Evolutionary conservation across 2,888 invertebrate species (phyloP).

Genomic region (Anodontia alba): DNA sequence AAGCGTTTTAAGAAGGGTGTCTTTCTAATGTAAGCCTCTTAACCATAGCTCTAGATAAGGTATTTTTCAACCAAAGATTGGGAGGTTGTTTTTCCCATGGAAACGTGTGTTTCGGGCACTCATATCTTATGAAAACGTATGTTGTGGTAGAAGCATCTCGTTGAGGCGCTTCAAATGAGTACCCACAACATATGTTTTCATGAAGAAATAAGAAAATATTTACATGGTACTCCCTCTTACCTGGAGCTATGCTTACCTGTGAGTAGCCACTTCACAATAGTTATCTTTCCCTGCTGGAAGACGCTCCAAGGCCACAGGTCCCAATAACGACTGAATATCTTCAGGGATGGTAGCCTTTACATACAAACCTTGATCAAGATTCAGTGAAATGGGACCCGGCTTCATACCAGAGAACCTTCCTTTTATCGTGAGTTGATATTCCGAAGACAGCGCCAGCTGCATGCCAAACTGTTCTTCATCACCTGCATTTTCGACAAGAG

Average conservation of each 20-base stretch:
- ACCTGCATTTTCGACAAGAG: slow-evolving; percentile 4
- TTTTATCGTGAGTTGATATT: not conserved
- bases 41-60: too few relatives aligned
- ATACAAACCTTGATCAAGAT: slow-evolving; percentile 40
- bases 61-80: too few relatives aligned
- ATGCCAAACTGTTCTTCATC: not conserved
- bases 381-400: slow-evolving; percentile 21
- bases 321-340: slow-evolving; percentile 43
- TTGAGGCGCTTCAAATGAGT: too few relatives aligned
- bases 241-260: slow-evolving; percentile 37
- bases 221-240: too few relatives aligned
- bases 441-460: not conserved
- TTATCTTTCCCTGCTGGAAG: slow-evolving; percentile 47
- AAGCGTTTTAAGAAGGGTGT: too few relatives aligned
- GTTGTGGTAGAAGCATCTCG: too few relatives aligned
- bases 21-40: too few relatives aligned
- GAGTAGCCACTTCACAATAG: slow-evolving; percentile 45
- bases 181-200: too few relatives aligned
- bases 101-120: too few relatives aligned
- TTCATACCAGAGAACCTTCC: slow-evolving; percentile 25
- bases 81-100: too few relatives aligned
- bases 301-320: slow-evolving; percentile 49
- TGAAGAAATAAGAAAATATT: too few relatives aligned
- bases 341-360: slow-evolving; percentile 44
- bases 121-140: too few relatives aligned